Evolutionary conservation across 2,113 vertebrate species (phyloP).

Genomic region (Centropristis striata): DNA sequence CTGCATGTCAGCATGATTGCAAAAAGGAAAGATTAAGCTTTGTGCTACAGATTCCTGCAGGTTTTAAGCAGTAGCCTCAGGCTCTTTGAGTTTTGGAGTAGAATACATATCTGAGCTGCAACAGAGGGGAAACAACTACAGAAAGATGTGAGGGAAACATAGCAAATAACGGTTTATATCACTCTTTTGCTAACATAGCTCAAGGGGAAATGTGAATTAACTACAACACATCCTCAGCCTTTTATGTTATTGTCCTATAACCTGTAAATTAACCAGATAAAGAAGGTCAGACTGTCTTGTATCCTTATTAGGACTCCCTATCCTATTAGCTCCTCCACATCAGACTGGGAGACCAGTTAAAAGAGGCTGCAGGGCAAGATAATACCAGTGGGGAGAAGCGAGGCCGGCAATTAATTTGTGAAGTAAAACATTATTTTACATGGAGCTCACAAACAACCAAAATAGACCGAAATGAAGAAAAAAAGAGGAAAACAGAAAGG

Average conservation of each 20-base stretch:
- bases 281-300: not conserved
- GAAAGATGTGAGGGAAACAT: conserved; percentile 10
- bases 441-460: conserved; percentile 24
- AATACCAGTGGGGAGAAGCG: conserved; percentile 33
- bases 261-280: not conserved
- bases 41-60: conserved; percentile 11
- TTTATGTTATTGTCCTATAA: not conserved
- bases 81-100: conserved; percentile 29
- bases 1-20: conserved; percentile 19
- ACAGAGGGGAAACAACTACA: not conserved
- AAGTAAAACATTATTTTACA: conserved; percentile 31
- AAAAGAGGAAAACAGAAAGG: not conserved
- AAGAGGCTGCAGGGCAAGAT: conserved; percentile 24
- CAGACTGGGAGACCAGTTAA: conserved; percentile 27
- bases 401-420: conserved; percentile 40
- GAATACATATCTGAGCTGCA: conserved; percentile 10
- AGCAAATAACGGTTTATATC: conserved; percentile 14
- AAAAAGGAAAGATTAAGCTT: not conserved
- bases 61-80: not conserved
- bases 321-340: conserved; percentile 22
- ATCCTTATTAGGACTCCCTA: not conserved
- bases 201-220: not conserved
- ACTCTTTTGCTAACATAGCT: not conserved
- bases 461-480: conserved; percentile 10
- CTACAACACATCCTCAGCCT: not conserved